Evolutionary conservation across 2,797 vertebrate species (phyloP), one percentile per base, ranked within the genome.

Genomic region (Labeo calbasu): DNA sequence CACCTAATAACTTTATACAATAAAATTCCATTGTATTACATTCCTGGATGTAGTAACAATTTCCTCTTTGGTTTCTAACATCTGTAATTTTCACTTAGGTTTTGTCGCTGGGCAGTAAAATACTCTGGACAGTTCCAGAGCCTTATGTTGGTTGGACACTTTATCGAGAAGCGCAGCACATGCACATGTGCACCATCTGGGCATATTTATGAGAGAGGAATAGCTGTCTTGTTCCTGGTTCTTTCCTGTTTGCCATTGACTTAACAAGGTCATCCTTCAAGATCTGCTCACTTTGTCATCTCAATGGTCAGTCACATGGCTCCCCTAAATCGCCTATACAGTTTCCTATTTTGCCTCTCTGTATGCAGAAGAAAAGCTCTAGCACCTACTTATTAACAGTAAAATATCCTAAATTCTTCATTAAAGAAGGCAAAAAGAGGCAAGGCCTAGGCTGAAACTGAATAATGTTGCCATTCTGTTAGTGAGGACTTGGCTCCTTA

Each of bases 111-210:
- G 84, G 84, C 77, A 78, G 84, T 82, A 55, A 83, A 57, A 68
- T 61, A 9, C 50, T 63, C 66, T 57, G 73, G 80, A 86, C 72
- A 80, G 82, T 15, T 61, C 86, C 77, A 85, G 72, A 69, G 69
- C 81, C 88, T 77, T 87, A 86, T 70, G 75, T 84, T 48, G 43
- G 66, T 78, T 87, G 84, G 89, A 90, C 80, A 85, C 84, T 69
- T 88, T 81, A 85, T 89, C 91, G 72, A 79, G 81, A 77, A 73
- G 79, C 76, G 69, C 57, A 77, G 59, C 51, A 8, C 19, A 68
- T 82, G 86, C 92, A 93, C 86, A 89, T 93, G 92, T 88, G 82
- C 77, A 69, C 84, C 92, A 94, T 89, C 91, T 93, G 91, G 85
- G 65, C 81, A 87, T 88, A 91, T 88, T 92, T 87, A 88, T 82